These are phyloP conservation scores for Hyposoter didymator DNA, from an alignment of 2,888 invertebrate species.

Conservation along the genomic window DNA sequence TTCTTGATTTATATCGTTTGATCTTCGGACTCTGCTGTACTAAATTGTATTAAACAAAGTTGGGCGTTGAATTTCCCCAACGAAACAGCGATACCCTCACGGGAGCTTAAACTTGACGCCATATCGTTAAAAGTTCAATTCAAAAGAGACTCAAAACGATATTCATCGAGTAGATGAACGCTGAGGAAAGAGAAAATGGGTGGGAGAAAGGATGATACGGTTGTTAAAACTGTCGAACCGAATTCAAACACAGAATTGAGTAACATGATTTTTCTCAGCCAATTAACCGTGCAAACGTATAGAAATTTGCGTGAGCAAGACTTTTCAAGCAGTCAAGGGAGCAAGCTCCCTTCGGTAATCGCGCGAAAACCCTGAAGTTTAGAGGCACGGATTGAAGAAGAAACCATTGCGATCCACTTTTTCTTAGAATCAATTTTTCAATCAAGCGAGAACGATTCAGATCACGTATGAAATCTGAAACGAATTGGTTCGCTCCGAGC, in stretches of 20 bases:
- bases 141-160: constrained; percentile 20
- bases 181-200: neutral
- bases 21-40: constrained; percentile 1
- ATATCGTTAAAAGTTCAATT: constrained; percentile 49
- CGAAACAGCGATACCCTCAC: constrained; percentile 25
- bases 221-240: constrained; percentile 33
- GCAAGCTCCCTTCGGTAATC: neutral
- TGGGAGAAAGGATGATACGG: constrained; percentile 5
- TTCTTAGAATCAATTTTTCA: neutral
- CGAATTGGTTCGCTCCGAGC: neutral
- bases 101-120: constrained; percentile 43
- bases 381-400: neutral
- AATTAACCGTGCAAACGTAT: constrained; percentile 11
- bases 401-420: neutral
- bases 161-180: neutral
- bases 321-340: neutral
- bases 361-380: neutral
- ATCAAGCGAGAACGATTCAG: neutral
- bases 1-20: neutral
- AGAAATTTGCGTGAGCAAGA: constrained; percentile 11
- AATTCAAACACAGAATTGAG: constrained; percentile 18
- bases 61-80: constrained; percentile 27
- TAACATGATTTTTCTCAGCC: constrained; percentile 10
- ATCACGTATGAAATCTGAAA: neutral
- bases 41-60: constrained; percentile 17